These are phyloP conservation scores for Cirrhinus mrigala DNA, from an alignment of 2,797 vertebrate genomes.

Conservation along the genomic window DNA sequence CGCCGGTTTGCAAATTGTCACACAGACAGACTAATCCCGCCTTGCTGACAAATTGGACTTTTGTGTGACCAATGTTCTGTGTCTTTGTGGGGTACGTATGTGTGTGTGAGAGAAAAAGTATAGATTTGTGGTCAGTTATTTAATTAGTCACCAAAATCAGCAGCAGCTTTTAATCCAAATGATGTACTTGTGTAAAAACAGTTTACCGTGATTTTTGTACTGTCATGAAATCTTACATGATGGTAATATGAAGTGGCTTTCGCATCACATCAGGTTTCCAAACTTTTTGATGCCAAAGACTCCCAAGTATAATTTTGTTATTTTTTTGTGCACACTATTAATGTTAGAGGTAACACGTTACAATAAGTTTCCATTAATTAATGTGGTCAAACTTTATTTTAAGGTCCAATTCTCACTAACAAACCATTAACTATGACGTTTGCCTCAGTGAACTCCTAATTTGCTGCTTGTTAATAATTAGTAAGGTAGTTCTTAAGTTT, in stretches of 20 bases:
- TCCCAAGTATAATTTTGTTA: neutral
- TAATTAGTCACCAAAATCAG: neutral
- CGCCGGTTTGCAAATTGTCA: conserved; percentile 48
- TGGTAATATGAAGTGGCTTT: neutral
- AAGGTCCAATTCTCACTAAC: too few species aligned
- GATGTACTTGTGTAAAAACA: neutral
- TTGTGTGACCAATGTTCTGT: conserved; percentile 46
- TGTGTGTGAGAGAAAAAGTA: neutral
- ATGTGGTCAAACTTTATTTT: too few species aligned
- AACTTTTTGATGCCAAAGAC: neutral
- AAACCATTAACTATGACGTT: too few species aligned
- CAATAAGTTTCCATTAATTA: too few species aligned
- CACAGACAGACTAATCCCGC: conserved; percentile 61
- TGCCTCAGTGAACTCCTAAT: too few species aligned
- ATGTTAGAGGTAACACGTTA: neutral
- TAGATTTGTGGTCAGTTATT: conserved; percentile 8
- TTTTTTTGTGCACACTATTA: neutral
- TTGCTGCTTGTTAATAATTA: too few species aligned
- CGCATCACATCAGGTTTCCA: neutral
- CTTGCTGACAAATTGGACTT: conserved; percentile 63
- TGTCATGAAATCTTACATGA: neutral
- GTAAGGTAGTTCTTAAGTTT: too few species aligned
- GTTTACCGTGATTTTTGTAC: neutral
- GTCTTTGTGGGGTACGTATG: neutral
- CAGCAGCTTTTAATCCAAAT: neutral